Percentiles rank a stretch among this genome's conserved stretches.
These are phyloP conservation scores for Eilema griseolum DNA, from an alignment of 2,888 invertebrate species.

Conservation along the genomic window DNA sequence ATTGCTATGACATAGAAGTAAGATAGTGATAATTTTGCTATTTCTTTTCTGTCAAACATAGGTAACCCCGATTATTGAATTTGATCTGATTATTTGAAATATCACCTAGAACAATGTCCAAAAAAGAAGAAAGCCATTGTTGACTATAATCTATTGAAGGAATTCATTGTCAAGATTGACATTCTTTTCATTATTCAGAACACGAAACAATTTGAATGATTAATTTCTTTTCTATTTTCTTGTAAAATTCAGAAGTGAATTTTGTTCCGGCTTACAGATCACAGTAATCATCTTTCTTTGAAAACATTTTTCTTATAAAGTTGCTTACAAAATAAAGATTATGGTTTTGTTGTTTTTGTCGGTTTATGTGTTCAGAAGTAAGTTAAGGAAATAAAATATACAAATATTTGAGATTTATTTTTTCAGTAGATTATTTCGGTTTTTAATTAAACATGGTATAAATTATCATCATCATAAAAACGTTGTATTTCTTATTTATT, in stretches of 20 bases:
- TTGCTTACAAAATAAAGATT: conserved; percentile 1
- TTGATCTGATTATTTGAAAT: background rate
- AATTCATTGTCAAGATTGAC: background rate
- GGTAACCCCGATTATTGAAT: background rate
- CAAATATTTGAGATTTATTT: too few relatives aligned
- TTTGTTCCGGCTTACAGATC: conserved; percentile 8
- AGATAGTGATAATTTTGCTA: too few relatives aligned
- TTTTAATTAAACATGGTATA: too few relatives aligned
- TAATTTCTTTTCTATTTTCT: conserved; percentile 13
- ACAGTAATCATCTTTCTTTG: conserved; percentile 10
- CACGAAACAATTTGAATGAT: conserved; percentile 12
- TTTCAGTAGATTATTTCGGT: too few relatives aligned
- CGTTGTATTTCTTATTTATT: too few relatives aligned
- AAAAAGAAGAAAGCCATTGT: background rate
- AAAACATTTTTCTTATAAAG: conserved; percentile 10
- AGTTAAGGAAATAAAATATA: too few relatives aligned
- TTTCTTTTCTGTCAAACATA: too few relatives aligned
- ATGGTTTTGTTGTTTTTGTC: background rate
- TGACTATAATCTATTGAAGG: background rate
- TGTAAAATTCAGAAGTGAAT: conserved; percentile 5
- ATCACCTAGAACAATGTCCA: background rate
- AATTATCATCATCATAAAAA: too few relatives aligned
- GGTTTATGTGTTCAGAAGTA: background rate
- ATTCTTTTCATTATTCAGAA: conserved; percentile 7
- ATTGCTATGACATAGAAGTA: too few relatives aligned